Evolutionary conservation across 2,113 vertebrate species (phyloP), one percentile per base, ranked within the genome.

Genomic region (Nanorana parkeri): DNA sequence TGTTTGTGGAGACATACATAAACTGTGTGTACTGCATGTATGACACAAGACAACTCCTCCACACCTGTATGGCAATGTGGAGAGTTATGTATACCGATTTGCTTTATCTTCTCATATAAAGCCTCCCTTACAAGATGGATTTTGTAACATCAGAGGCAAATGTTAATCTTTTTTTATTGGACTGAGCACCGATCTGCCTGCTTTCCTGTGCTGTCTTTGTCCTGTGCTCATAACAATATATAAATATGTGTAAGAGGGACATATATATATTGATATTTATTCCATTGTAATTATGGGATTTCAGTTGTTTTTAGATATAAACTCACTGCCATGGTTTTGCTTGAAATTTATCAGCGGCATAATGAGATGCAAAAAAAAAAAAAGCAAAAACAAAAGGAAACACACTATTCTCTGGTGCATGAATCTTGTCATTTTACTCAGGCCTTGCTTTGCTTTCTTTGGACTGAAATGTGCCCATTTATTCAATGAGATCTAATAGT

Each of bases 201-300:
- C 88, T 2, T 1, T 88, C 89, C 89, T 86, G 86, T 93, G 28
- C 85, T 86, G 88, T 89, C 88, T 88, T 85, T 52, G 54, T 89
- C 87, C 86, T 86, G 84, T 88, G 24, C 85, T 61, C 47, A 2
- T 81, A 68, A 65, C 74, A 47, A 68, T 68, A 83, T 73, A 83
- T 58, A 68, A 68, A 83, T 52, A 58, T 75, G 67, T 81, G 61
- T 83, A 68, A 47, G 32, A 76, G 36, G 68, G 80, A 83, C 47
- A 64, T 68, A 75, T 75, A 82, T 36, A 36, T 76, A 69, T 32
- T 26, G 63, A 66, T 81, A 83, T 82, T 17, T 83, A 64, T 67
- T 83, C 56, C 63, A 51, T 76, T 61, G 63, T 83, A 76, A 67
- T 41, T 64, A 83, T 83, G 71, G 80, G 69, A 83, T 75, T 64